Base-by-base conservation (phyloP, 2,888 invertebrate genomes). In the Acanthococcus lagerstroemiae region DNA sequence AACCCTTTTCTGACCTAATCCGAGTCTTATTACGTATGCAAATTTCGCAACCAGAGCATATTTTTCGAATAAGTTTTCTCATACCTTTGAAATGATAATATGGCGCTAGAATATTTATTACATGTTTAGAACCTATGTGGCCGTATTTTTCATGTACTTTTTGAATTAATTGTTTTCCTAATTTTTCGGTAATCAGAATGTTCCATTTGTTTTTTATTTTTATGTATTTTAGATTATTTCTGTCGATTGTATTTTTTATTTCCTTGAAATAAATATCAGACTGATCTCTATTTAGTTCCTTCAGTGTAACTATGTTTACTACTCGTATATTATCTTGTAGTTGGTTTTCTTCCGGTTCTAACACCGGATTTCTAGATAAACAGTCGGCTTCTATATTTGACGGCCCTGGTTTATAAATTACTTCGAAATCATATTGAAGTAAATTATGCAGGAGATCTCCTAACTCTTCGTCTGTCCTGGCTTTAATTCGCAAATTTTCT, bases 21-120 rank as follows among this genome's bases (percentile, higher is more conserved):
- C 73, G 70, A 25, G 72, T 69, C 69, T 74, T 73, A 57, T 74
- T 74, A 65, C 71, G 70, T 61, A 70, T 72, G 56, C 73, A 73
- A 21, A 68, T 68, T 54, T 69, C 68, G 58, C 72, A 72, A 9
- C 22, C 60, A 61, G 65, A 58, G 27, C 71, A 72, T 26, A 68
- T 65, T 26, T 55, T 46, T 5, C 19, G 6, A n/a, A 48, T 67
- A 68, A 69, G 61, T 71, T 71, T 24, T 71, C 69, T 48, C 68
- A 48, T 26, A 55, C 55, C 52, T 70, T 65, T 67, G 70, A 71
- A 65, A 68, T 68, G 27, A 67, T 67, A 58, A 52, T 52, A 54
- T 21, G 54, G 54, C 7, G 54, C 5, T 9, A 54, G n/a, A 9
- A 22, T 54, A 25, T 25, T n/a, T 6, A 15, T 5, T n/a, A 55